Base-by-base conservation (phyloP, 2,797 vertebrate species). In the Tenualosa thibaudeaui region DNA sequence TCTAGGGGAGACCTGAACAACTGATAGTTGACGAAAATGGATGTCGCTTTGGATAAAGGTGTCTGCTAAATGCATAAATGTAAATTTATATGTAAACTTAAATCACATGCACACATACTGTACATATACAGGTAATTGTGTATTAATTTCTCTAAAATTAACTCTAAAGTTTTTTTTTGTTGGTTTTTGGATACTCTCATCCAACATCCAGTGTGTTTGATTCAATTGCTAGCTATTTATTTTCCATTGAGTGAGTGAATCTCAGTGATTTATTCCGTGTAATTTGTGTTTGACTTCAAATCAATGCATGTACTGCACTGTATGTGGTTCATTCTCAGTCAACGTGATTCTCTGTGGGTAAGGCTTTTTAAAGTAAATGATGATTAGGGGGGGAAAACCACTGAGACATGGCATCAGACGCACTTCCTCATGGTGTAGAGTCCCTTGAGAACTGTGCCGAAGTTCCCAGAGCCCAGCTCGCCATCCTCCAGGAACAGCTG, bases 381-480 rank as follows among this genome's bases (percentile, higher is more conserved):
- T 2, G 9, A 24, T 1, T 7, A 9, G n/a, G 24, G 62, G 62
- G 60, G 62, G 62, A 65, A 19, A 65, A 31, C 62, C 81, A 56
- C 17, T 37, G 51, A 24, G 19, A 6, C n/a, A 12, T 1, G 50
- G 50, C 50, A 1, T 7, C 24, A 3, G 86, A 82, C 94, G 88
- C 92, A 96, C 96, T 95, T 96, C 86, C 96, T 97, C 94, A 99
- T 96, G 86, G 94, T 97, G 89, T 98, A 96, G 87, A 97, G 96
- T 19, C 98, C 98, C 93, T 98, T 99, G 93, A 95, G 97, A 88
- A 99, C 98, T 0, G 94, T 96, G 90, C 98, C 98, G 0, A 99
- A 99, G 94, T 99, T 99, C 82, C 98, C 98, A 0, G 97, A 96
- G 22, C 98, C 98, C 1, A 99, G 95, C 89, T 99, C 98, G 54